Conservation (phyloP, 2,113 vertebrate genomes). For the Ictidomys tridecemlineatus region DNA sequence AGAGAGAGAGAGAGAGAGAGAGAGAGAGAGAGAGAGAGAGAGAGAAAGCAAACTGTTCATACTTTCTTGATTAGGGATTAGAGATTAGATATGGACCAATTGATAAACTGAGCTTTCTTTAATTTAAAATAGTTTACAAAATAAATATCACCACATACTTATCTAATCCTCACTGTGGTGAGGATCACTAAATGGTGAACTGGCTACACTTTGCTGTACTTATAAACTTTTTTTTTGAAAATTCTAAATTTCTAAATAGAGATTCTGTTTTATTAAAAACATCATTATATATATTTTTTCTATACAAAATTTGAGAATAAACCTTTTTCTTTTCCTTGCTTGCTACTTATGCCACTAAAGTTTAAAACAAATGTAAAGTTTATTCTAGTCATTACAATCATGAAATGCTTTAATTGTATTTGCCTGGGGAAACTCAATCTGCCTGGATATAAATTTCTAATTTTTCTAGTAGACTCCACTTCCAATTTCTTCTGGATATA, state of each 20-base stretch:
- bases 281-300: background rate
- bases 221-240: background rate
- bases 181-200: background rate
- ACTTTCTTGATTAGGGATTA: background rate
- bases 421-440: background rate
- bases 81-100: background rate
- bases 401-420: background rate
- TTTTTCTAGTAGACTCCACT: background rate
- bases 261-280: background rate
- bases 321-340: background rate
- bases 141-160: background rate
- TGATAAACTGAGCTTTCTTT: background rate
- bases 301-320: background rate
- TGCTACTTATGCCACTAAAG: background rate
- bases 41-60: background rate
- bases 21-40: background rate
- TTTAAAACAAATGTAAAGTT: background rate
- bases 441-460: background rate
- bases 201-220: background rate
- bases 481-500: background rate
- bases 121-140: background rate
- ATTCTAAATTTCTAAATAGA: slow-evolving; percentile 26
- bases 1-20: no score
- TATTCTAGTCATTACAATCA: background rate
- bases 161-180: background rate